Percentiles rank a stretch among this genome's conserved stretches.
Evolutionary conservation across 2,113 vertebrate genomes (phyloP).

Genomic region (Aegotheles bennettii): DNA sequence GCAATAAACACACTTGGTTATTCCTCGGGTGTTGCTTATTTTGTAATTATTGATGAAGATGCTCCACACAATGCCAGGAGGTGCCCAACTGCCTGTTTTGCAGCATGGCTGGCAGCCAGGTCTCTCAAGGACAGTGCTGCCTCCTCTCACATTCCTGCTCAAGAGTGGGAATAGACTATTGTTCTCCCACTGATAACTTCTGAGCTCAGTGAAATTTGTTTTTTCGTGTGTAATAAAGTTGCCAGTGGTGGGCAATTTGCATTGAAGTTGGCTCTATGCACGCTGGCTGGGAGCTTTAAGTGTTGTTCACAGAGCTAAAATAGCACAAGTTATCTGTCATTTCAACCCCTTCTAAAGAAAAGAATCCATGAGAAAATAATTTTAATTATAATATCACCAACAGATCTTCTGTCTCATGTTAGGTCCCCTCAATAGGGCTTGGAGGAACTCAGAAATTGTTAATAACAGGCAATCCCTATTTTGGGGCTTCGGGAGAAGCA

Average conservation of each 20-base stretch:
- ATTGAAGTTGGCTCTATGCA: not conserved
- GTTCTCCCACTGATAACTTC: not conserved
- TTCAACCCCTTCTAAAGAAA: not conserved
- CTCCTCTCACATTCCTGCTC: not conserved
- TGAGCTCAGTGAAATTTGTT: not conserved
- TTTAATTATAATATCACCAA: not conserved
- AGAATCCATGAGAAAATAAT: not conserved
- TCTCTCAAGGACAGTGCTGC: not conserved
- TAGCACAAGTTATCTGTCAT: not conserved
- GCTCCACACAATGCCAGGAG: not conserved
- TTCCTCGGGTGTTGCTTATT: not conserved
- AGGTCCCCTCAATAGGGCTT: not conserved
- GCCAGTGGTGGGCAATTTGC: not conserved
- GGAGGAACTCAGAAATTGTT: not conserved
- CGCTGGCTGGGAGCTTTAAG: not conserved
- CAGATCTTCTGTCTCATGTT: not conserved
- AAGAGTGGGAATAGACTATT: not conserved
- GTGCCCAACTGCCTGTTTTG: not conserved
- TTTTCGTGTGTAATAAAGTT: not conserved
- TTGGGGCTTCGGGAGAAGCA: not conserved
- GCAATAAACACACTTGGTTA: not conserved
- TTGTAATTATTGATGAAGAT: not conserved
- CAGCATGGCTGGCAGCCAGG: not conserved
- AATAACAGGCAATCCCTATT: not conserved
- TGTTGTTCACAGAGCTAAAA: not conserved